phyloP scores from a whole-genome alignment of 2,113 vertebrate species.

The Cheirogaleus medius region DNA sequence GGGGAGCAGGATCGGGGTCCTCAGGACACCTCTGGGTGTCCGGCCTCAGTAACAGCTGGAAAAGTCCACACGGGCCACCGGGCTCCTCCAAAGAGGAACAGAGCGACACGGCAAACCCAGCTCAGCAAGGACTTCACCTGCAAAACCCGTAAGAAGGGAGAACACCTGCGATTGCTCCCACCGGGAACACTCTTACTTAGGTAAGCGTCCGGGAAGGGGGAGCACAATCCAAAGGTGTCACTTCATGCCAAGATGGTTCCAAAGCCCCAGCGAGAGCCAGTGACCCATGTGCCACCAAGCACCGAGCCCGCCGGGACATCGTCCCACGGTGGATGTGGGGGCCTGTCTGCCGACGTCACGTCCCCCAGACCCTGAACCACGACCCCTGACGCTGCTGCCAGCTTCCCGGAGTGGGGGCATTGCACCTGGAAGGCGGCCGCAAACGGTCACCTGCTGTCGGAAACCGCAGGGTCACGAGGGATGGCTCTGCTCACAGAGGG shows the following conservation, averaged over 20 bases:
- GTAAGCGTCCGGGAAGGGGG: no score
- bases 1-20: neutral
- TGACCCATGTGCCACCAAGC: accelerated
- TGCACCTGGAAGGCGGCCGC: neutral
- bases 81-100: no score
- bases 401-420: neutral
- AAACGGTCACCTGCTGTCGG: accelerated
- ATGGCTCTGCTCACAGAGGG: accelerated
- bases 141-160: accelerated
- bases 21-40: accelerated
- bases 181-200: accelerated
- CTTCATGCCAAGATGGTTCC: accelerated
- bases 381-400: accelerated
- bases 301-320: accelerated
- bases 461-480: accelerated
- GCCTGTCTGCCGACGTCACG: accelerated
- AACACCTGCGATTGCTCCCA: accelerated
- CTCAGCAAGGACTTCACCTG: accelerated
- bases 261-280: neutral
- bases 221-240: accelerated
- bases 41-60: no score
- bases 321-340: accelerated
- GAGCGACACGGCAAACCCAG: no score
- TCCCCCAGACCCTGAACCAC: no score
- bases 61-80: neutral